phyloP scores from a whole-genome alignment of 2,113 vertebrate species.

The Leptobrachium ailaonicum region DNA sequence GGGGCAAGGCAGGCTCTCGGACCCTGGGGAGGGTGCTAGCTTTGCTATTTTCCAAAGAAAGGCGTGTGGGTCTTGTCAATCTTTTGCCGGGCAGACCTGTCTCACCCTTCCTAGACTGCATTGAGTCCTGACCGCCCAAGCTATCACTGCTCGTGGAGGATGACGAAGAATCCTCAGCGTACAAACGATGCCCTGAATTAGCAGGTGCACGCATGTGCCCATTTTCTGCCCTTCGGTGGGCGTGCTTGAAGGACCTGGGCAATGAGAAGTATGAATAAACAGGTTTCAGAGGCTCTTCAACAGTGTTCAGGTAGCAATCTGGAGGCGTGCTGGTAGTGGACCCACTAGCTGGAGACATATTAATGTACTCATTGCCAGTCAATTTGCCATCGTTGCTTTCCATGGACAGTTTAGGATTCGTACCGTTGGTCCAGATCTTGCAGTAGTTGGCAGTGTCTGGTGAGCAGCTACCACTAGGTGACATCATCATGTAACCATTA shows the following conservation, averaged over 20 bases:
- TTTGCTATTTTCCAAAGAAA: conserved; percentile 78
- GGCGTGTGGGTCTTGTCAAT: conserved; percentile 74
- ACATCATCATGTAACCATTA: conserved; percentile 92
- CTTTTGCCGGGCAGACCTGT: conserved; percentile 46
- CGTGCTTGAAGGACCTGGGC: conserved; percentile 83
- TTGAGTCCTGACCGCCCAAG: conserved; percentile 73
- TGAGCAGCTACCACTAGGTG: conserved; percentile 82
- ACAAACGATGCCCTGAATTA: conserved; percentile 71
- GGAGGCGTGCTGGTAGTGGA: conserved; percentile 81
- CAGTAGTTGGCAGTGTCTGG: conserved; percentile 73
- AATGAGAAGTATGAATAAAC: conserved; percentile 81
- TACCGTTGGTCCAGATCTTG: conserved; percentile 78
- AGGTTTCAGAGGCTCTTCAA: conserved; percentile 68
- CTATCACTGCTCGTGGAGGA: conserved; percentile 83
- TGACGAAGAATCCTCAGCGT: conserved; percentile 72
- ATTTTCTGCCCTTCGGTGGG: conserved; percentile 63
- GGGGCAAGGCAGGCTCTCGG: conserved; percentile 67
- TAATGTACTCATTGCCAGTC: conserved; percentile 79
- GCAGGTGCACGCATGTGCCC: conserved; percentile 68
- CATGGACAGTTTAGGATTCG: conserved; percentile 68
- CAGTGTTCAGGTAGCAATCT: conserved; percentile 72
- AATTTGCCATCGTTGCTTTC: conserved; percentile 76
- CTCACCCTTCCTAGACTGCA: conserved; percentile 65
- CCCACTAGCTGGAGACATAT: conserved; percentile 85
- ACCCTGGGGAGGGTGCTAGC: conserved; percentile 81